phyloP scores from a whole-genome alignment of 1,140 invertebrate species.

The Drosophila suzukii region DNA sequence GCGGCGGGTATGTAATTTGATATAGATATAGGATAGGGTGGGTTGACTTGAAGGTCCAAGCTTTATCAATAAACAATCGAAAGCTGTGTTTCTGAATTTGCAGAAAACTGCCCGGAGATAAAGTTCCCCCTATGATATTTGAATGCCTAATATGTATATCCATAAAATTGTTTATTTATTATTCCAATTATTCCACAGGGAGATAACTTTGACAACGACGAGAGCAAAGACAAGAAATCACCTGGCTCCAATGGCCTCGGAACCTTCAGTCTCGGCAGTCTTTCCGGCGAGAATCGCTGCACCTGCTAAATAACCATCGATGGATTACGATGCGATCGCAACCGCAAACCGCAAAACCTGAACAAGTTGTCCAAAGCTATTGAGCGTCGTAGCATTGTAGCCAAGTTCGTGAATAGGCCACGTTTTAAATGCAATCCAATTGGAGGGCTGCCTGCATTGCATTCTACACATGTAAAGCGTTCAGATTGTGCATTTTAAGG shows the following conservation, averaged over 20 bases:
- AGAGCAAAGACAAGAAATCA: slow-evolving; percentile 81
- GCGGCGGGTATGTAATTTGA: slow-evolving; percentile 87
- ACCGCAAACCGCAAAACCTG: slow-evolving; percentile 43
- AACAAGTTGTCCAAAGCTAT: slow-evolving; percentile 61
- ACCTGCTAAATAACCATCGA: slow-evolving; percentile 67
- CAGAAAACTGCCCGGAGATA: too few relatives aligned
- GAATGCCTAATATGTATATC: too few relatives aligned
- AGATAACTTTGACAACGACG: slow-evolving; percentile 83
- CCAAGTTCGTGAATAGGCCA: slow-evolving; percentile 46
- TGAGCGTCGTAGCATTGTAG: slow-evolving; percentile 47
- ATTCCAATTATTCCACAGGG: slow-evolving; percentile 46
- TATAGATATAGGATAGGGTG: not conserved
- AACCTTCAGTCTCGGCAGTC: slow-evolving; percentile 79
- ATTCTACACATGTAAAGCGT: slow-evolving; percentile 37
- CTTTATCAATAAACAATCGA: too few relatives aligned
- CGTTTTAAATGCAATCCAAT: slow-evolving; percentile 39
- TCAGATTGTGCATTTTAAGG: slow-evolving; percentile 79
- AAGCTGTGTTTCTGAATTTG: too few relatives aligned
- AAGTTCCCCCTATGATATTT: not conserved
- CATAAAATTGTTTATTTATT: slow-evolving; percentile 8
- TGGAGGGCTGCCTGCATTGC: slow-evolving; percentile 5
- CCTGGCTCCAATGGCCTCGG: slow-evolving; percentile 84
- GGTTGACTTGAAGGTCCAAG: too few relatives aligned
- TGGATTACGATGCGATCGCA: slow-evolving; percentile 32
- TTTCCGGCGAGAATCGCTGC: slow-evolving; percentile 82